phyloP scores from a whole-genome alignment of 2,888 invertebrate genomes.

The Thereva nobilitata region DNA sequence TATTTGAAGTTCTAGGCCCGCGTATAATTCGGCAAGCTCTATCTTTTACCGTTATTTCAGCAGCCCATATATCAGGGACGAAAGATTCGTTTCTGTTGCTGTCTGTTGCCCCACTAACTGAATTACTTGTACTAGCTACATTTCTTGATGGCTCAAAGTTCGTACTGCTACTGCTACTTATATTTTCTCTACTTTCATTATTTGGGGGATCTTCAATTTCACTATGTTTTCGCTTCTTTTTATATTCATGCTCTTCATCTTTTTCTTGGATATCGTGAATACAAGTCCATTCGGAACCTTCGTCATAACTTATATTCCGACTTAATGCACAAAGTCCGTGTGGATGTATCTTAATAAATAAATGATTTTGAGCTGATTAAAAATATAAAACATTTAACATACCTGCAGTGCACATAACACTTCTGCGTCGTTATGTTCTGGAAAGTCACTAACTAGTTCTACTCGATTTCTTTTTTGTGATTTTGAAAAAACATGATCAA shows the following conservation, averaged over 20 bases:
- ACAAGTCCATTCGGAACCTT: conserved; percentile 91
- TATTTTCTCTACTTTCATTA: conserved; percentile 8
- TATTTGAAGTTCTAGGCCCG: conserved; percentile 47
- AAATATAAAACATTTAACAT: conserved; percentile 14
- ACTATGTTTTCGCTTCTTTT: conserved; percentile 46
- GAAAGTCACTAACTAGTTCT: conserved; percentile 90
- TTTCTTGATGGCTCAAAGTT: conserved; percentile 36
- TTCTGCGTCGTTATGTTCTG: conserved; percentile 82
- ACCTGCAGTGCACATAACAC: conserved; percentile 86
- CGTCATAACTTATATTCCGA: conserved; percentile 83
- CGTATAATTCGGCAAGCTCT: conserved; percentile 53
- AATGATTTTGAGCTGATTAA: not conserved
- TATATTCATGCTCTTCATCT: conserved; percentile 45
- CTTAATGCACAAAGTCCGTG: conserved; percentile 88
- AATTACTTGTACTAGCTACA: conserved; percentile 13
- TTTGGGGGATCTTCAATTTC: conserved; percentile 42
- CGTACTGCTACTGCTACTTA: conserved; percentile 36
- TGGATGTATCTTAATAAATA: conserved; percentile 74
- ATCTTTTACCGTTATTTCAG: conserved; percentile 57
- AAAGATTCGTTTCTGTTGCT: conserved; percentile 47
- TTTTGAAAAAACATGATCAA: conserved; percentile 79
- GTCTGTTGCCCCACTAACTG: conserved; percentile 11
- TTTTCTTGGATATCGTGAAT: conserved; percentile 87
- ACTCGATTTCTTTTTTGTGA: conserved; percentile 78
- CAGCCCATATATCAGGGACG: conserved; percentile 58